These are phyloP conservation scores for Xenopus petersii DNA, from an alignment of 2,797 vertebrate species.

Conservation along the genomic window DNA sequence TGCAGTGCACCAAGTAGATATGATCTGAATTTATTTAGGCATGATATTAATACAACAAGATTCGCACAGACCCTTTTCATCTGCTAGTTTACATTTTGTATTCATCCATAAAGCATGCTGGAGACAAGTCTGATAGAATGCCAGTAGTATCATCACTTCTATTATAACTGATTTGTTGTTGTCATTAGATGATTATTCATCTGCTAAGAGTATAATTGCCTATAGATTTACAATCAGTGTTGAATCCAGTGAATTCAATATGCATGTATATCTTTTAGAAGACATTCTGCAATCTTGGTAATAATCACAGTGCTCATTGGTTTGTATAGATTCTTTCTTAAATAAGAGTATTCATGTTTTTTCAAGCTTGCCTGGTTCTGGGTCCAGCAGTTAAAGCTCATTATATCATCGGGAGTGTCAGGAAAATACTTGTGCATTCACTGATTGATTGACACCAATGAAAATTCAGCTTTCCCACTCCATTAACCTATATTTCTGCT, in stretches of 20 bases:
- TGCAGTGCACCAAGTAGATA: no score
- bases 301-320: background rate
- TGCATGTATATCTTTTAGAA: background rate
- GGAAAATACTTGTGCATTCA: background rate
- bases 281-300: background rate
- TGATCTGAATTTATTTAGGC: no score
- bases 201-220: background rate
- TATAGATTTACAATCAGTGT: background rate
- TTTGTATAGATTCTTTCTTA: background rate
- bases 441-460: background rate
- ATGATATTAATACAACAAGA: no score
- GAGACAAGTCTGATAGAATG: no score
- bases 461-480: constrained; percentile 4
- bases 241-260: background rate
- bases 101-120: no score
- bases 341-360: background rate
- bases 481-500: constrained; percentile 2
- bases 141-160: no score
- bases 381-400: background rate
- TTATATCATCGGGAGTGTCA: background rate
- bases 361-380: background rate
- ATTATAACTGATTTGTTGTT: no score
- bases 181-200: no score
- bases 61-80: no score
- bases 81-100: no score